Evolutionary conservation across 2,888 invertebrate genomes (phyloP), one percentile per base, ranked within the genome.

Genomic region (Lasioglossum vierecki): DNA sequence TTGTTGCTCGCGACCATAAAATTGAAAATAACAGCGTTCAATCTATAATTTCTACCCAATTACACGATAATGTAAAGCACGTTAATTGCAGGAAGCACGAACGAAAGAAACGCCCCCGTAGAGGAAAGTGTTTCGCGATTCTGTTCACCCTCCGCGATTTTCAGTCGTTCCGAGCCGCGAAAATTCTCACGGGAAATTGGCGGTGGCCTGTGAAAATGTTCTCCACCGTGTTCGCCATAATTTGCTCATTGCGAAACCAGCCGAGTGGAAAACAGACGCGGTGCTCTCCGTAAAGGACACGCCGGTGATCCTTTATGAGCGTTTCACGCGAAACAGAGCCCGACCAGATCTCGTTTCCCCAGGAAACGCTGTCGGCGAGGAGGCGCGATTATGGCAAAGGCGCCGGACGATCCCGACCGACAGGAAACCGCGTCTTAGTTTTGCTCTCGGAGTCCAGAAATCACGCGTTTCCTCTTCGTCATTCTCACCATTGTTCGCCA

Each of bases 401-500:
- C 80, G 76, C 74, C 76, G 80, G 83, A 79, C 79, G 72, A 85
- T 77, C 70, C 39, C 30, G 53, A 41, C 57, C 41, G 66, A 41
- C 68, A 74, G 76, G 85, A 84, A 85, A 79, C 66, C 35, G 53
- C 30, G 53, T 77, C 63, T 71, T 74, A 77, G 68, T 85, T 80
- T 76, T 63, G n/a, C 46, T 41, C 30, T 22, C 26, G 76, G 41
- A 60, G 72, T 30, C 73, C 76, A 85, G 85, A 79, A 85, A 79
- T 80, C 84, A 18, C 57, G 73, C 68, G 76, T 84, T 84, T 84
- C 80, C 85, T 79, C 57, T 41, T 39, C 41, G n/a, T 57, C 15
- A 11, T 85, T 85, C 85, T 35, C 85, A 85, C 80, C 39, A 80
- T 84, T 84, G 85, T 84, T 79, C 13, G 26, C 41, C 3, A 18